These are phyloP conservation scores for Paedocypris sp. DNA, from an alignment of 2,113 vertebrate species.

Conservation along the genomic window DNA sequence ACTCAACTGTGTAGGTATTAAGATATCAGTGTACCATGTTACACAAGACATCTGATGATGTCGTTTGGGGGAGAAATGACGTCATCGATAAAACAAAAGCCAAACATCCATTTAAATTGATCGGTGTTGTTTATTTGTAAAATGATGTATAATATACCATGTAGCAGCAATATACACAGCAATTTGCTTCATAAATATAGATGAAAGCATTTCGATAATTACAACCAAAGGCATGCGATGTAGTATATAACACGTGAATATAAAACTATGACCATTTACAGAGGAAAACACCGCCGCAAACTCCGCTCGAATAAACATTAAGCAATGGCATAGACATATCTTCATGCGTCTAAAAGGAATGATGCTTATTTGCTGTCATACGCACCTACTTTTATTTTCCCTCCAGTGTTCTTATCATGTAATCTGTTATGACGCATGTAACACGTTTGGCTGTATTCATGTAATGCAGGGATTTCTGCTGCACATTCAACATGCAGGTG, in stretches of 20 bases:
- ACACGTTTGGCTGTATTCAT: no score
- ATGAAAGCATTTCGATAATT: conserved; percentile 69
- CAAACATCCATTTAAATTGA: no score
- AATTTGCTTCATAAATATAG: conserved; percentile 73
- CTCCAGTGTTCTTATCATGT: no score
- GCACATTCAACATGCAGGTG: conserved; percentile 68
- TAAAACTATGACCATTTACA: conserved; percentile 67
- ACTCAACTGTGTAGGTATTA: no score
- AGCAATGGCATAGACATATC: conserved; percentile 46
- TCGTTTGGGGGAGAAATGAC: no score
- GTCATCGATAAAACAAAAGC: no score
- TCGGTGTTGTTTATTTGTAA: conserved; percentile 58
- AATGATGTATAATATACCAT: conserved; percentile 34
- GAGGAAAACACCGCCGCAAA: conserved; percentile 54
- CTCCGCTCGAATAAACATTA: conserved; percentile 52
- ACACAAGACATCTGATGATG: no score
- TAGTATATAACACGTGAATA: conserved; percentile 66
- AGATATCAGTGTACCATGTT: no score
- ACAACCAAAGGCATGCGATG: conserved; percentile 85
- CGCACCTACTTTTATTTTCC: neutral
- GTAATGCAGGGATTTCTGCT: no score
- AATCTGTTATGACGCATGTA: no score
- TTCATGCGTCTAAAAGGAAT: conserved; percentile 43
- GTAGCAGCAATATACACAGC: conserved; percentile 79
- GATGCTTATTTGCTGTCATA: neutral